Base-by-base conservation (phyloP, 1,140 invertebrate species). In the Centruroides vittatus region DNA sequence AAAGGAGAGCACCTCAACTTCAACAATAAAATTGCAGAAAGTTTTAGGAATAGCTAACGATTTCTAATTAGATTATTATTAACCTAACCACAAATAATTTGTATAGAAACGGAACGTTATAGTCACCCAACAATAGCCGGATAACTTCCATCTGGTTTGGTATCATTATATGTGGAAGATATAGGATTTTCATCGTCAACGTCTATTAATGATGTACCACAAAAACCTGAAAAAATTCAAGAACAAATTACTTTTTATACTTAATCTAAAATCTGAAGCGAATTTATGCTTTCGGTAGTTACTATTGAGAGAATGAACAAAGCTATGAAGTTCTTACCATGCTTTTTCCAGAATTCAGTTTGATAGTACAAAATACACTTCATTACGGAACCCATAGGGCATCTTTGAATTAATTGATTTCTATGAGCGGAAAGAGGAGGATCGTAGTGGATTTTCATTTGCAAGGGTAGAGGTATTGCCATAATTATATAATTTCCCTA, bases 291-390 rank as follows among this genome's bases (percentile, higher is more conserved):
- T 2, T 23, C 23, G 2, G 23, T 23, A 23, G 23, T 23, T 23
- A 23, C 23, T 23, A 23, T 23, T 23, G 23, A 23, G 23, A 23
- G 23, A 23, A 23, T 23, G 2, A 23, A 23, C 23, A 23, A 23
- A 23, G 23, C 23, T 23, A 23, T 23, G 23, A 23, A 23, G 41
- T 8, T 41, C 5, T 53, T 36, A 53, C 51, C 51, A 6, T 34
- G 5, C 35, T 71, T 59, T 57, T 67, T 70, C 74, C 74, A 76
- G 59, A 74, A 75, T 36, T 71, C 51, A 34, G 57, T 68, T 12
- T 70, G 61, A 60, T 75, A 76, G 61, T 73, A 75, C 6, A 73
- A 53, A 58, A 74, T 72, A 4, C 69, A 70, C 62, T 76, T 75
- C 47, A 76, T 74, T 34, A 72, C 69, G 23, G 62, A 55, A 8